Percentiles rank a stretch among this genome's conserved stretches.
Evolutionary conservation across 2,888 invertebrate genomes (phyloP).

Genomic region (Nesidiocoris tenuis): DNA sequence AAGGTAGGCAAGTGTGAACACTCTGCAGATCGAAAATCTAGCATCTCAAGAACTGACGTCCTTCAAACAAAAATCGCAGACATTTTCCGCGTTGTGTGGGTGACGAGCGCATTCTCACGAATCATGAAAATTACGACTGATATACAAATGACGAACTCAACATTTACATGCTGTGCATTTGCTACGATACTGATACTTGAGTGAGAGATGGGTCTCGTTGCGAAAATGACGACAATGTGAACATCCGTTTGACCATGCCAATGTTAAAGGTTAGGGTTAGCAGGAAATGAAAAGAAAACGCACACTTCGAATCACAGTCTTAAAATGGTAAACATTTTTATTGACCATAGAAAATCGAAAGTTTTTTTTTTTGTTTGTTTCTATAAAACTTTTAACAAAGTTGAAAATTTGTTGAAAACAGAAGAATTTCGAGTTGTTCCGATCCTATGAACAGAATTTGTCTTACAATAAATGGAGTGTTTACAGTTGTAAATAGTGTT

Average conservation of each 20-base stretch:
- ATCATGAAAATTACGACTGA: background rate
- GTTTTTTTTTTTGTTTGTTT: constrained; percentile 21
- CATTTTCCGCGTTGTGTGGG: no score
- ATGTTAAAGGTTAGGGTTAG: constrained; percentile 46
- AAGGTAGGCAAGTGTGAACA: no score
- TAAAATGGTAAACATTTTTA: constrained; percentile 49
- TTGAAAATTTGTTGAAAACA: constrained; percentile 24
- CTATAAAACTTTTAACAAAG: constrained; percentile 48
- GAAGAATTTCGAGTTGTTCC: constrained; percentile 1
- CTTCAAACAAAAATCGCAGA: no score
- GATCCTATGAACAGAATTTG: background rate
- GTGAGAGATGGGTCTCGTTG: constrained; percentile 13
- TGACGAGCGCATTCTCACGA: background rate
- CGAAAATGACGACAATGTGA: constrained; percentile 8
- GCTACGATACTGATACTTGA: background rate
- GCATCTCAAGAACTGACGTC: no score
- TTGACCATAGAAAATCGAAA: constrained; percentile 49
- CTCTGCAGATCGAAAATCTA: no score
- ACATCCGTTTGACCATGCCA: constrained; percentile 47
- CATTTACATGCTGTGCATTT: constrained; percentile 20
- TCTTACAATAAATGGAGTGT: constrained; percentile 20
- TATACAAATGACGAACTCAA: background rate
- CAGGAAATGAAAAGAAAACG: constrained; percentile 46
- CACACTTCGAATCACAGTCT: constrained; percentile 49
- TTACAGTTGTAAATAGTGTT: constrained; percentile 22